Evolutionary conservation across 53 echinoderm and acorn worm species (phyloP).

Genomic region (Zoroaster sp.): DNA sequence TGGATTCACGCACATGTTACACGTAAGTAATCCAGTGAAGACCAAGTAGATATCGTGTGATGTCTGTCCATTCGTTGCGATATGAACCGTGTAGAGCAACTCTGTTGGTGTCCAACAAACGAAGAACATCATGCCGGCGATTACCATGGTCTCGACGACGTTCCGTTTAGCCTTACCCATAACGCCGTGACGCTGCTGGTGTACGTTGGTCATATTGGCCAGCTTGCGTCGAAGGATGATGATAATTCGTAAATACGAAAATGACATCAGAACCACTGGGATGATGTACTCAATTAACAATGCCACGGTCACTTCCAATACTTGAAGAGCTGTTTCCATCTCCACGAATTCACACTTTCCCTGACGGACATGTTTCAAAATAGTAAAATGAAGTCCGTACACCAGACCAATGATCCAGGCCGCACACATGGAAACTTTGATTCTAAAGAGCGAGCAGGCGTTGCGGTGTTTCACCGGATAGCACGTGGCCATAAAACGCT

Average conservation of each 20-base stretch:
- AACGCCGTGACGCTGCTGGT: not conserved
- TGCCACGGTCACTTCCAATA: not conserved
- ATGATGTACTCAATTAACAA: slow-evolving; percentile 61
- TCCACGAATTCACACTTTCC: not conserved
- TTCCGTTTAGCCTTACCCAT: not conserved
- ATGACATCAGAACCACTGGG: slow-evolving; percentile 61
- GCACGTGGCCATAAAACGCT: slow-evolving; percentile 40
- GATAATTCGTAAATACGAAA: slow-evolving; percentile 75
- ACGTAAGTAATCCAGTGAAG: not conserved
- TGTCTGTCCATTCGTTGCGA: not conserved
- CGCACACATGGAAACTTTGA: not conserved
- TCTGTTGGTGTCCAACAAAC: slow-evolving; percentile 2
- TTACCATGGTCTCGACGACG: not conserved
- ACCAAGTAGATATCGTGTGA: not conserved
- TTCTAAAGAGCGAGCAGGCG: not conserved
- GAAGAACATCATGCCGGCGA: not conserved
- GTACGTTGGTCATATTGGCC: not conserved
- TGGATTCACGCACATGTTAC: not conserved
- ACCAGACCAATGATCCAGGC: not conserved
- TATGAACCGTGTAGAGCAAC: not conserved
- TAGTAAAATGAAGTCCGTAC: not conserved
- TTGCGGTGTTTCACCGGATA: slow-evolving; percentile 36
- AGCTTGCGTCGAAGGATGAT: slow-evolving; percentile 55
- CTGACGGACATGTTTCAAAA: not conserved
- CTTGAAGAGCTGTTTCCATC: not conserved